Evolutionary conservation across 2,113 vertebrate genomes (phyloP), one percentile per base, ranked within the genome.

Genomic region (Tupaia chinensis): DNA sequence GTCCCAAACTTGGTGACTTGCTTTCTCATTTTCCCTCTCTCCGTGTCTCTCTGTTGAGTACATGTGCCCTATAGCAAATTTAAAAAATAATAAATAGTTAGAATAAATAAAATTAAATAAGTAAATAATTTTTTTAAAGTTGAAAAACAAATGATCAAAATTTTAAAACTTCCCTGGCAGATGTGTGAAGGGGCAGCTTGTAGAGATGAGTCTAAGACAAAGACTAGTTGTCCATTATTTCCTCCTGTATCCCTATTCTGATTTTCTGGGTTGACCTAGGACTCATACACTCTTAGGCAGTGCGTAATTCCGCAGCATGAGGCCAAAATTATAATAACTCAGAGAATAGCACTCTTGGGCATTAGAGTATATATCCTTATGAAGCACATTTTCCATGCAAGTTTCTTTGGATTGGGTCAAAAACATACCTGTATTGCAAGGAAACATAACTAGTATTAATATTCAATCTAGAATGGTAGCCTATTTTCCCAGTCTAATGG

Each of bases 271-370:
- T 23, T 89, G 89, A n/a, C 93, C 83, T 19, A 4, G 32, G 95
- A 94, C 84, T 70, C 27, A 3, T 87, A 44, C 72, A 13, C 82
- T 82, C 89, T 86, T 69, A 97, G 86, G 89, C 58, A 58, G 82
- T 97, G 95, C 89, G 81, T 91, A 73, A 93, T 68, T 91, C 95
- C 95, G 91, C 83, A 89, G 73, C 53, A 66, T 54, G 8, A 69
- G 86, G 78, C 74, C 93, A 90, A 68, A 92, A 54, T 78, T 56
- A n/a, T 32, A 84, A 78, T 94, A 94, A 97, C 68, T 97, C 90
- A 96, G 93, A 82, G 89, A 89, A 78, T 5, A 58, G 65, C 2
- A 73, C 80, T 76, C 65, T 58, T 80, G 80, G 76, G 81, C n/a
- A 87, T 61, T 60, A 60, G 9, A 66, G 78, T 32, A 63, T 70